These are phyloP conservation scores for Morone saxatilis DNA, from an alignment of 2,113 vertebrate species.

Conservation along the genomic window DNA sequence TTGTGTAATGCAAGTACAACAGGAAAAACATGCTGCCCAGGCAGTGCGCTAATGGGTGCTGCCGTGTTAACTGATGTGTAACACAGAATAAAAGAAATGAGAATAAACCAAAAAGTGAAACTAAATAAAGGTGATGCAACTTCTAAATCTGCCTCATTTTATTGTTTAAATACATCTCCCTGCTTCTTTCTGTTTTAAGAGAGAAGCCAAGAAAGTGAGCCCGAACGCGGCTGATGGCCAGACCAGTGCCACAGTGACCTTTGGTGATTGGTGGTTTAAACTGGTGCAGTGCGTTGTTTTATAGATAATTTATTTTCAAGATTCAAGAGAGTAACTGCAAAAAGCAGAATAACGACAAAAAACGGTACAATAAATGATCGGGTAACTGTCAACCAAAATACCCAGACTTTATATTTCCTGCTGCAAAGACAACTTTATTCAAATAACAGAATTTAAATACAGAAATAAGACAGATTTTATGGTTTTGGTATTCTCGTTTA, in stretches of 20 bases:
- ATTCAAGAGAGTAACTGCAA: not conserved
- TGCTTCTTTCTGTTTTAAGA: not conserved
- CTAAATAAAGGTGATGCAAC: not conserved
- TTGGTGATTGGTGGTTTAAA: not conserved
- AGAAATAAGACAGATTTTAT: no score
- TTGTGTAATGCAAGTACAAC: slow-evolving; percentile 5
- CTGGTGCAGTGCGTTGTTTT: not conserved
- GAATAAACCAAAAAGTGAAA: slow-evolving; percentile 25
- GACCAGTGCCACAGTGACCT: not conserved
- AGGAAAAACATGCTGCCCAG: slow-evolving; percentile 38
- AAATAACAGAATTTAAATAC: no score
- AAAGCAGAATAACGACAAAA: no score
- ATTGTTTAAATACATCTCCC: not conserved
- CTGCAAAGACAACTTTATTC: not conserved
- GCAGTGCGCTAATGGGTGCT: not conserved
- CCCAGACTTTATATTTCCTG: not conserved
- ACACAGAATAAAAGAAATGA: not conserved
- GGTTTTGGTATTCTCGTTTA: no score
- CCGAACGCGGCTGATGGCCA: no score
- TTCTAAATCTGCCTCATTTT: not conserved
- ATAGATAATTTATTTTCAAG: not conserved
- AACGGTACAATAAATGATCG: no score
- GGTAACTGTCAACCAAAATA: no score
- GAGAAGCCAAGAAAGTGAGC: no score
- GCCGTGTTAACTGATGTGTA: not conserved